phyloP scores from a whole-genome alignment of 1,140 invertebrate species.

The Pseudomyrmex cubaensis region DNA sequence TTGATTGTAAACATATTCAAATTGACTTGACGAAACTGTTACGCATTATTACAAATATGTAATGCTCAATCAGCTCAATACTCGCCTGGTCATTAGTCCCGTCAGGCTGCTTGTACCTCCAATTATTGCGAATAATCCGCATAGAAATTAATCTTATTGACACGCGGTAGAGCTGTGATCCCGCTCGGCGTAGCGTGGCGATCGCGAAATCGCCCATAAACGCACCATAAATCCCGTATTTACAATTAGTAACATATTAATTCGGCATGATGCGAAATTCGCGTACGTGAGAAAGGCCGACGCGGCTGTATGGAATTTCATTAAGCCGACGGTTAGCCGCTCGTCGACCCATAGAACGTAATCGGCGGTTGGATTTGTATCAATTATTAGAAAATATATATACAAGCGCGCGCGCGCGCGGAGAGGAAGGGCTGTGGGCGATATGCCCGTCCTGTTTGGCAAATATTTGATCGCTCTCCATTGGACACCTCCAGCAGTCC shows the following conservation, averaged over 20 bases:
- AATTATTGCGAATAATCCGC: constrained; percentile 71
- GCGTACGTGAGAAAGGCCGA: constrained; percentile 60
- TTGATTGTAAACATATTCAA: not conserved
- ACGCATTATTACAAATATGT: not conserved
- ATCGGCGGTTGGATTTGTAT: constrained; percentile 75
- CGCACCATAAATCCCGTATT: constrained; percentile 71
- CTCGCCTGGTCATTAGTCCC: constrained; percentile 7
- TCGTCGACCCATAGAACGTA: constrained; percentile 74
- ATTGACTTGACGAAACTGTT: no score
- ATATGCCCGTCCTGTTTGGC: constrained; percentile 64
- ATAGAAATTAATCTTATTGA: constrained; percentile 74
- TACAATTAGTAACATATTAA: constrained; percentile 76
- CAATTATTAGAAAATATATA: constrained; percentile 76
- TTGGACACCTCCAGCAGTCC: constrained; percentile 69
- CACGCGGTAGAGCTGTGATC: constrained; percentile 67
- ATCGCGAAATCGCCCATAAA: constrained; percentile 65
- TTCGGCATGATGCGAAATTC: constrained; percentile 71
- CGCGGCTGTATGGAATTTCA: constrained; percentile 74
- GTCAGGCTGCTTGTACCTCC: constrained; percentile 50
- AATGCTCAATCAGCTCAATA: constrained; percentile 34
- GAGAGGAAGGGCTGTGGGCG: constrained; percentile 40
- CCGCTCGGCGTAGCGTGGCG: constrained; percentile 64
- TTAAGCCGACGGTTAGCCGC: constrained; percentile 75
- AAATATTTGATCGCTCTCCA: constrained; percentile 74
- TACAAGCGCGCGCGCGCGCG: constrained; percentile 57